Evolutionary conservation across 2,797 vertebrate genomes (phyloP).

Genomic region (Brachyrhaphis roseni): DNA sequence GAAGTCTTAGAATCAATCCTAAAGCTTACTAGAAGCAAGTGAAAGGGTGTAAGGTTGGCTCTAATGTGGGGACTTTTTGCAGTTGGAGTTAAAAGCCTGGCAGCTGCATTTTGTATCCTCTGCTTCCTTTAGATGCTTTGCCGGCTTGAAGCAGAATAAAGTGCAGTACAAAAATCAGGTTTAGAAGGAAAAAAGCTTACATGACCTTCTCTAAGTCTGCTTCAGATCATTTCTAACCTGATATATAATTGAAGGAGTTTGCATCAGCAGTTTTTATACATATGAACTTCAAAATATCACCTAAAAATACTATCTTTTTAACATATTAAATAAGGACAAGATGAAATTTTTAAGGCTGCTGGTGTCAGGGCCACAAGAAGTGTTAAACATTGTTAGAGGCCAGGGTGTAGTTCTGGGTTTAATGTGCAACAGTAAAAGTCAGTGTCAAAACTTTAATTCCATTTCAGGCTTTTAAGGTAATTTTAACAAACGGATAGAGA

Average conservation of each 20-base stretch:
- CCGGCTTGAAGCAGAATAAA: not conserved
- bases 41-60: constrained; percentile 11
- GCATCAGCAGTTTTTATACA: not conserved
- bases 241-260: not conserved
- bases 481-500: not conserved
- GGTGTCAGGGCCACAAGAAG: not conserved
- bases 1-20: constrained; percentile 19
- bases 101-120: constrained; percentile 14
- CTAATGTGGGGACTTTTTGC: not conserved
- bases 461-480: not conserved
- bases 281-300: not conserved
- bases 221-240: not conserved
- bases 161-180: constrained; percentile 8
- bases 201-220: constrained; percentile 12
- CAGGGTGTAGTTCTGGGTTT: not conserved
- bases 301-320: constrained; percentile 13
- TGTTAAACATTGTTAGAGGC: constrained; percentile 5
- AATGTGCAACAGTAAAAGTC: not conserved
- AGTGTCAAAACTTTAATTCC: not conserved
- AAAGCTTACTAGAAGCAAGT: not conserved
- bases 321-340: constrained; percentile 1
- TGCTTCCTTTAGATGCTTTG: constrained; percentile 1
- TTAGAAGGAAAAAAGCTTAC: not conserved
- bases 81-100: constrained; percentile 11
- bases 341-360: constrained; percentile 5